Percentiles rank a stretch among this genome's conserved stretches.
Evolutionary conservation across 2,113 vertebrate genomes (phyloP).

Genomic region (Psammodynastes pulverulentus): DNA sequence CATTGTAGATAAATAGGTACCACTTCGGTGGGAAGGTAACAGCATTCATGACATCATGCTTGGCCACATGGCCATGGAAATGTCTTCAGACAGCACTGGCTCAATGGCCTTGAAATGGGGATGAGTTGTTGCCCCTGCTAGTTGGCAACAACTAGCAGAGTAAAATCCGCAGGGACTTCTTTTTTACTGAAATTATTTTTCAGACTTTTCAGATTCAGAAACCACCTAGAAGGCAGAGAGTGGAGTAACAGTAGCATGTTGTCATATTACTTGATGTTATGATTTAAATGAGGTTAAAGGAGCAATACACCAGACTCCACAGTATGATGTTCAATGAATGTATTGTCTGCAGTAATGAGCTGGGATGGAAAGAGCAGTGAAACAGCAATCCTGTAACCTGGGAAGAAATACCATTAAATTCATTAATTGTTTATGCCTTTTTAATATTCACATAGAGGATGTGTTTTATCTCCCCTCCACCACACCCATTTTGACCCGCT

Average conservation of each 20-base stretch:
- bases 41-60: too few relatives aligned
- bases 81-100: too few relatives aligned
- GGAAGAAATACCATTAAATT: background rate
- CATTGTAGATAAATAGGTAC: too few relatives aligned
- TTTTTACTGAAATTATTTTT: background rate
- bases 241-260: background rate
- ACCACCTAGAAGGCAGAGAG: background rate
- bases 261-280: background rate
- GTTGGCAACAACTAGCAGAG: too few relatives aligned
- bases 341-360: background rate
- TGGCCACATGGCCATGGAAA: too few relatives aligned
- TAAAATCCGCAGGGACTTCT: too few relatives aligned
- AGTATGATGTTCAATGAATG: background rate
- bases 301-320: background rate
- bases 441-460: background rate
- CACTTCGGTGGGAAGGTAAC: too few relatives aligned
- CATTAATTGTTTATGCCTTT: background rate
- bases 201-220: background rate
- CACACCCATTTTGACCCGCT: background rate
- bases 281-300: background rate
- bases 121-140: too few relatives aligned
- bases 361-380: background rate
- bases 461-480: background rate
- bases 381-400: background rate
- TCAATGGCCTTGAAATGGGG: too few relatives aligned